Base-by-base conservation (phyloP, 2,888 invertebrate genomes). In the Macrophya annulata region DNA sequence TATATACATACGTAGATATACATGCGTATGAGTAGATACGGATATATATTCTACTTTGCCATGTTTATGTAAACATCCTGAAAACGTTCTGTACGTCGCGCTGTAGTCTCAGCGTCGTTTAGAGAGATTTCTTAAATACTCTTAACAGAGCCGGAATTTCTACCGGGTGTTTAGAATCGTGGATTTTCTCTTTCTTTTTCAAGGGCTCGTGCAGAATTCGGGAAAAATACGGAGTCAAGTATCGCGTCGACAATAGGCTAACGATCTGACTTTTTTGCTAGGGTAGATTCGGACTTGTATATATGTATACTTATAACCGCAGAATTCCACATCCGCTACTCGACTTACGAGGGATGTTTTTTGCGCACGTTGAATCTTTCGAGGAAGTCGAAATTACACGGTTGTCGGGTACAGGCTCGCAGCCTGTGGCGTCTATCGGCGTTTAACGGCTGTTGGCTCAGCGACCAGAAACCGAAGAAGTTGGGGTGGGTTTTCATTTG, bases 361-460 rank as follows among this genome's bases (percentile, higher is more conserved):
- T 77, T 51, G 77, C 76, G 15, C 43, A 4, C 62, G 81, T 81
- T 62, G 59, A 81, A 81, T 62, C 62, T 81, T 62, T 40, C 43
- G 21, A 81, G 51, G 21, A 81, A 62, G 59, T 21, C 40, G 81
- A 62, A 93, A 93, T 93, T 92, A 92, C 91, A 93, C 92, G 93
- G 88, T 91, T 93, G 93, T 93, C 93, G 91, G 88, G 68, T 86
- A 89, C 93, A 93, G 91, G 87, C 86, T 74, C 59, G 59, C 68
- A 62, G 72, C 55, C 85, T 84, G 86, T 77, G 81, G 59, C 77
- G 82, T 81, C 85, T 59, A 62, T 12, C 48, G 74, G 51, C 59
- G 59, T 59, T 25, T 43, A 65, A 31, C 79, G 85, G 86, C 68
- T 43, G 86, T 86, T 88, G 86, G 85, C 72, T 74, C 72, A 45